phyloP scores from a whole-genome alignment of 2,113 vertebrate genomes.

The Cinclus mexicanus region DNA sequence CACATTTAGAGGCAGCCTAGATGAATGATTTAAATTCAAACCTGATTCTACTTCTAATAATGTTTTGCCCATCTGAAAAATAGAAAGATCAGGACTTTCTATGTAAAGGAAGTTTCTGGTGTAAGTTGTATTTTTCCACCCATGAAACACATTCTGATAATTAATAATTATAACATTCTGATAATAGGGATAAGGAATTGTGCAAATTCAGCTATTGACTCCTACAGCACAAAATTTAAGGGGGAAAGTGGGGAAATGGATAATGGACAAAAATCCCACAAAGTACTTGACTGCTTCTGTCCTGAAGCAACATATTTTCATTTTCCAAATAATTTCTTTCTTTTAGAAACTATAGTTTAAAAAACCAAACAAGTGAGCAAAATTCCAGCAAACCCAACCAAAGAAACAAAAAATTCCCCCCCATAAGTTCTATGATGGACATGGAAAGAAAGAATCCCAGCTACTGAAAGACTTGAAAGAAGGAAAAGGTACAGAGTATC shows the following conservation, averaged over 20 bases:
- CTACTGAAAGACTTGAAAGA: neutral
- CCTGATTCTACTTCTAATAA: neutral
- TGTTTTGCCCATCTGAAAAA: neutral
- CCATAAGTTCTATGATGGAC: neutral
- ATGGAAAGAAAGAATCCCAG: neutral
- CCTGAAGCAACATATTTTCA: neutral
- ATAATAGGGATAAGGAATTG: neutral
- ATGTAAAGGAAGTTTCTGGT: neutral
- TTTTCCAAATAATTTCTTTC: neutral
- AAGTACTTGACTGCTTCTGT: neutral
- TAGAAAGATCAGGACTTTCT: neutral
- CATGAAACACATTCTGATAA: neutral
- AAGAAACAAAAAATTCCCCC: neutral
- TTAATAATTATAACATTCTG: neutral
- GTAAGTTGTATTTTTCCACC: neutral
- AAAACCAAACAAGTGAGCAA: neutral
- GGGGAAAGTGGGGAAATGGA: neutral
- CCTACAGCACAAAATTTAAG: neutral
- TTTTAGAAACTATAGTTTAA: neutral
- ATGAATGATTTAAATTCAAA: neutral
- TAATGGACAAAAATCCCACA: neutral
- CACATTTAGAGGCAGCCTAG: neutral
- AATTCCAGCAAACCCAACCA: accelerated
- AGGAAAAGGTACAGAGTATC: neutral
- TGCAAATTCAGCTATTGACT: neutral